Base-by-base conservation (phyloP, 2,888 invertebrate species). In the Nemotelus pantherinus region DNA sequence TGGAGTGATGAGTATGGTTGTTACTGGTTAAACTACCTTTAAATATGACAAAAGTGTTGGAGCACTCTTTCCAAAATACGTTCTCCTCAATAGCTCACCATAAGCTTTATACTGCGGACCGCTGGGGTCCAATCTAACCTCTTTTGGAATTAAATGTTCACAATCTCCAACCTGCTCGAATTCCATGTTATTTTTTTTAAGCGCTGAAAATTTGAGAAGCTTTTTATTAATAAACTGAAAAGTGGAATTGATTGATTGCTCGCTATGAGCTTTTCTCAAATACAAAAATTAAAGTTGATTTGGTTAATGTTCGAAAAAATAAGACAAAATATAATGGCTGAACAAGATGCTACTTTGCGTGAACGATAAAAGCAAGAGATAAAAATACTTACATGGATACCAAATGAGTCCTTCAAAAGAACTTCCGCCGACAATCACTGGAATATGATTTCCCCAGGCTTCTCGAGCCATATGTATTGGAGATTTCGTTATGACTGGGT, bases 51-150 rank as follows among this genome's bases (percentile, higher is more conserved):
- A 25, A 25, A 6, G 25, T 25, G 45, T 25, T 2, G 88, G 84
- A 67, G 85, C 83, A 55, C 86, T 84, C 5, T 88, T 85, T 1
- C 86, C 88, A 80, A 87, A 89, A 82, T 89, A 89, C 6, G 85
- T 83, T 25, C 87, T 79, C 64, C 86, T 86, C 9, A 90, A 83
- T 80, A 84, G 84, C 2, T 84, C 82, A 1, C 88, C 89, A 48
- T 87, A 84, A 4, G 81, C 81, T 48, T 80, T 82, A 2, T 86
- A 80, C 63, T 79, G 45, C 53, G 80, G 76, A 82, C 78, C 86
- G 82, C 78, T 84, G 82, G 44, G 79, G 68, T 80, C 82, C 10
- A 87, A 71, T 6, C 84, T 81, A 2, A 87, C 82, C 78, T 85
- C 84, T 1, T 79, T 76, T 0, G 88, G 88, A 0, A 87, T 82